Base-by-base conservation (phyloP, 2,113 vertebrate genomes). In the Pterocles gutturalis region DNA sequence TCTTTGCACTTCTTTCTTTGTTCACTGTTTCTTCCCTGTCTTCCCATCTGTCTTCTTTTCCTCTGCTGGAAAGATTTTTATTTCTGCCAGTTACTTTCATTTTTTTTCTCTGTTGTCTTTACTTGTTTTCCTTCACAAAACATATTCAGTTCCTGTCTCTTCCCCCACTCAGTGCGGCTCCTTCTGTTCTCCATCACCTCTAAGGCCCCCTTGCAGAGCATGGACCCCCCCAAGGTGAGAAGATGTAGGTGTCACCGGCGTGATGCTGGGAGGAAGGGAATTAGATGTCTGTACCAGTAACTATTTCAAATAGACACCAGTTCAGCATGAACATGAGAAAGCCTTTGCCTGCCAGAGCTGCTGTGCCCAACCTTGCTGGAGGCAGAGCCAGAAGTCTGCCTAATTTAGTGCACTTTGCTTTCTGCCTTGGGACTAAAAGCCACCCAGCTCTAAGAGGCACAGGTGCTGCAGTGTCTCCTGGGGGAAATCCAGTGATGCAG, bases 1-100 rank as follows among this genome's bases (percentile, higher is more conserved):
- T 90, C 92, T 90, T 60, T 58, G 33, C 29, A 22, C 49, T 93
- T 93, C 83, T 88, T 89, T 73, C 80, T 87, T 92, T 93, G n/a
- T 84, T 90, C 77, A 3, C 36, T 69, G 45, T 79, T 90, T 87
- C 80, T 95, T 51, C 78, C 53, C 51, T 76, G 25, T 72, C 36
- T 95, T 92, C 45, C 80, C 69, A 84, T 76, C 80, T 84, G 73
- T 76, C 90, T 89, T 79, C 66, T 73, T 90, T 85, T 83, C 67
- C 53, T 94, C 53, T 87, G 33, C 31, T 81, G 65, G 58, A 78
- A 77, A 62, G 45, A n/a, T 54, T 86, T 90, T 93, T 86, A 36
- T 93, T 95, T 88, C 67, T 94, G 85, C 26, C 51, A 62, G 33
- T 49, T 77, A 61, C 64, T 83, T 78, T 62, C 2, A 2, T 41